A percentile compares a stretch with the other conserved stretches of the same genome.
Conservation (phyloP, 2,888 invertebrate genomes). For the Strigamia maritima region DNA sequence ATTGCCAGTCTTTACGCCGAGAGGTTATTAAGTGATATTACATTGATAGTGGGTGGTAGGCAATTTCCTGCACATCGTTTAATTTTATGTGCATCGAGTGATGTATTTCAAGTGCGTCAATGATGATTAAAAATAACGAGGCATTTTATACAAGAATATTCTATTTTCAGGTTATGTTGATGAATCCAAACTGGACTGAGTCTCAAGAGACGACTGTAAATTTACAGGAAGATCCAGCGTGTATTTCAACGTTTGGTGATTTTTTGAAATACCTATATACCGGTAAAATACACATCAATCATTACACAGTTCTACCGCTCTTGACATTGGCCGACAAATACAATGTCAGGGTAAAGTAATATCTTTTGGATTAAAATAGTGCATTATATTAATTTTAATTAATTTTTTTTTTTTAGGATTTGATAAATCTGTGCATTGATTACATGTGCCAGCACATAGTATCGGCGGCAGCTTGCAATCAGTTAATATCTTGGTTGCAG, state of each 20-base stretch:
- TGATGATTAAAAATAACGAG: background rate
- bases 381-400: constrained; percentile 33
- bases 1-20: constrained; percentile 80
- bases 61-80: constrained; percentile 84
- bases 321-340: constrained; percentile 90
- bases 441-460: constrained; percentile 87
- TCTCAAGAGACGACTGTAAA: constrained; percentile 78
- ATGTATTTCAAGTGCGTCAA: constrained; percentile 78
- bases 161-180: constrained; percentile 76
- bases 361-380: background rate
- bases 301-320: constrained; percentile 79
- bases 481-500: constrained; percentile 84
- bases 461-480: constrained; percentile 74
- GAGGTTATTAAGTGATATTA: constrained; percentile 84
- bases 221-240: constrained; percentile 79
- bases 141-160: background rate
- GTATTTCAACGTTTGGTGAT: constrained; percentile 78
- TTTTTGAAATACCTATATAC: constrained; percentile 89
- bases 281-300: constrained; percentile 80
- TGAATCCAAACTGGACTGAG: constrained; percentile 90
- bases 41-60: constrained; percentile 74
- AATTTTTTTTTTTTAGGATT: constrained; percentile 59
- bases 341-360: constrained; percentile 70
- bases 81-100: constrained; percentile 88
- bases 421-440: constrained; percentile 74